These are phyloP conservation scores for Chloroclysta siterata DNA, from an alignment of 2,888 invertebrate species.

Conservation along the genomic window DNA sequence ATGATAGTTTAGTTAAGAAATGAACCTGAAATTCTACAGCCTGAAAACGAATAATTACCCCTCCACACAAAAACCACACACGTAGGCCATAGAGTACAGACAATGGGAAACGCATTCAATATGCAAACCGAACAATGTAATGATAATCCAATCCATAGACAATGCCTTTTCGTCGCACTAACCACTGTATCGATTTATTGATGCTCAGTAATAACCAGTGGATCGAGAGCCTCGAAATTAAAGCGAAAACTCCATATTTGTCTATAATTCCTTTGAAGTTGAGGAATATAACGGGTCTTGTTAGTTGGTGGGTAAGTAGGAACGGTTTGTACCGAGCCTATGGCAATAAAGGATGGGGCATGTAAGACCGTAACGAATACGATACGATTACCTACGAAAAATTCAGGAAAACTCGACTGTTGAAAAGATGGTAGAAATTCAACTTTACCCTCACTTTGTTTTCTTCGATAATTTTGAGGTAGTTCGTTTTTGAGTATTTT, in stretches of 20 bases:
- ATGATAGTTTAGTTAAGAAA: too few species aligned
- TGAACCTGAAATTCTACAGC: background rate
- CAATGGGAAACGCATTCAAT: constrained; percentile 82
- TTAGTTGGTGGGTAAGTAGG: constrained; percentile 49
- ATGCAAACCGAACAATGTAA: constrained; percentile 82
- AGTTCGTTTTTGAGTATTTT: too few species aligned
- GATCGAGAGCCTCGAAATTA: constrained; percentile 53
- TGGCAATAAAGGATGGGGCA: constrained; percentile 53
- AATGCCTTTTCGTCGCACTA: constrained; percentile 81
- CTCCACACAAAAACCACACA: constrained; percentile 67
- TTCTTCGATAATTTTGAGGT: too few species aligned
- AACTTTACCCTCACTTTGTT: too few species aligned
- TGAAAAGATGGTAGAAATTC: too few species aligned
- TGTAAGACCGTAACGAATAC: constrained; percentile 9
- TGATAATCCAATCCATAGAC: constrained; percentile 75
- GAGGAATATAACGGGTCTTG: constrained; percentile 41
- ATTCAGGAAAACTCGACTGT: background rate
- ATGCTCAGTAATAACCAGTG: constrained; percentile 56
- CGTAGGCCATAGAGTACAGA: constrained; percentile 72
- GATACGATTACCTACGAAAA: background rate
- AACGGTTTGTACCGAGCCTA: constrained; percentile 66
- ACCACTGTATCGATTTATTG: constrained; percentile 81
- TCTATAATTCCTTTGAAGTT: constrained; percentile 35
- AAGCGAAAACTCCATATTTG: constrained; percentile 41
- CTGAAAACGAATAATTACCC: constrained; percentile 6